Evolutionary conservation across 2,113 vertebrate species (phyloP).

Genomic region (Jaculus jaculus): DNA sequence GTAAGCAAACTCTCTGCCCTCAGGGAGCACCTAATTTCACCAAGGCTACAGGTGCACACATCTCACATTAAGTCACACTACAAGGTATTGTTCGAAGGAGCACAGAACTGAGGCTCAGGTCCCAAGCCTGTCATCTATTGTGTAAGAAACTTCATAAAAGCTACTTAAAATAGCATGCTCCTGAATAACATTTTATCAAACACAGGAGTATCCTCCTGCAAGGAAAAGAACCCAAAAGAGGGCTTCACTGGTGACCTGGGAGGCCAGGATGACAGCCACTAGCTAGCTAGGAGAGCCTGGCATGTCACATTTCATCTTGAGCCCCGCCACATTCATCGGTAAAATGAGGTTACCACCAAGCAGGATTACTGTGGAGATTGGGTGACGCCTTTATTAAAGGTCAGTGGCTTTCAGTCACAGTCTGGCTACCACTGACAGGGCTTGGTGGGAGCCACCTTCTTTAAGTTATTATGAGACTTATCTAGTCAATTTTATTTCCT

Average conservation of each 20-base stretch:
- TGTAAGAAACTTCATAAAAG: slow-evolving; percentile 43
- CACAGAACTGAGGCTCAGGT: neutral
- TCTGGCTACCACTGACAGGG: neutral
- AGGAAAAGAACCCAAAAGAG: slow-evolving; percentile 55
- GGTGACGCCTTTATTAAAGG: neutral
- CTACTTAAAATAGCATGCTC: slow-evolving; percentile 57
- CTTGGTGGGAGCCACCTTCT: neutral
- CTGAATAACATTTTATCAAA: slow-evolving; percentile 77
- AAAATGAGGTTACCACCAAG: neutral
- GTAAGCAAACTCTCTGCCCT: neutral
- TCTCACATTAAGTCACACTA: neutral
- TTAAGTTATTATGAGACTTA: neutral
- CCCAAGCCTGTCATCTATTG: neutral
- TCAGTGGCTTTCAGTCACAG: neutral
- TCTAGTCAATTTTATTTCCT: neutral
- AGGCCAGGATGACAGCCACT: slow-evolving; percentile 68
- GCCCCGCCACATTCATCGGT: neutral
- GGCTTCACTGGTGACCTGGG: slow-evolving; percentile 51
- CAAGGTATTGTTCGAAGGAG: neutral
- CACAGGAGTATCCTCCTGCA: slow-evolving; percentile 38
- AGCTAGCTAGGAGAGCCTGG: neutral
- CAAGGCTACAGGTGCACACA: neutral
- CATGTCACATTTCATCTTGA: neutral
- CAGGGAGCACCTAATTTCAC: neutral
- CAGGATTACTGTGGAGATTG: neutral